Conservation (phyloP, 2,888 invertebrate species). For the Cantharis rufa region DNA sequence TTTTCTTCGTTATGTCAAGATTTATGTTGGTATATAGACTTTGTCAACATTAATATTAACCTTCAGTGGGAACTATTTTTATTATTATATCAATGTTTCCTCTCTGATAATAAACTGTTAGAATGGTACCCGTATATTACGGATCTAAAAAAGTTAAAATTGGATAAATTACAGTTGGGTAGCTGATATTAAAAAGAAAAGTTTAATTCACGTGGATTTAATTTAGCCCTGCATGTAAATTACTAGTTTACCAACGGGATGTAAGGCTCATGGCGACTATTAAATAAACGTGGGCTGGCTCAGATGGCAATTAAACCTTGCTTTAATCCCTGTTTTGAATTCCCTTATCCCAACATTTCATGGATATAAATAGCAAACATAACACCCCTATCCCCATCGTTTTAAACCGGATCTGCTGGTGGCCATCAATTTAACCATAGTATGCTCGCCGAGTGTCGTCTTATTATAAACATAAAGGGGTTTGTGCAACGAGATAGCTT, state of each 20-base stretch:
- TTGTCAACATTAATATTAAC: background rate
- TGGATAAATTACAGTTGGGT: background rate
- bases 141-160: background rate
- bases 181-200: background rate
- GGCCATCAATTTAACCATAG: constrained; percentile 1
- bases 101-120: background rate
- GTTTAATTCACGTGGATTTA: background rate
- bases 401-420: constrained; percentile 20
- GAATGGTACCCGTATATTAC: background rate
- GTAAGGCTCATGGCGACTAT: constrained; percentile 44
- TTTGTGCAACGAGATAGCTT: constrained; percentile 19
- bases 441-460: constrained; percentile 13
- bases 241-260: constrained; percentile 45
- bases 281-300: constrained; percentile 45
- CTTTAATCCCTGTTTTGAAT: constrained; percentile 44
- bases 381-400: constrained; percentile 27
- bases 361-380: constrained; percentile 28
- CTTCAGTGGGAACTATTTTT: background rate
- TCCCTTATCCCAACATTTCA: constrained; percentile 27
- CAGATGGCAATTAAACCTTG: constrained; percentile 46
- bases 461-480: constrained; percentile 21
- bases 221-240: constrained; percentile 40
- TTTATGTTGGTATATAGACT: background rate
- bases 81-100: background rate
- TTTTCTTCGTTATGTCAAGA: background rate